Evolutionary conservation across 2,888 invertebrate genomes (phyloP), one percentile per base, ranked within the genome.

Genomic region (Eupithecia centaureata): DNA sequence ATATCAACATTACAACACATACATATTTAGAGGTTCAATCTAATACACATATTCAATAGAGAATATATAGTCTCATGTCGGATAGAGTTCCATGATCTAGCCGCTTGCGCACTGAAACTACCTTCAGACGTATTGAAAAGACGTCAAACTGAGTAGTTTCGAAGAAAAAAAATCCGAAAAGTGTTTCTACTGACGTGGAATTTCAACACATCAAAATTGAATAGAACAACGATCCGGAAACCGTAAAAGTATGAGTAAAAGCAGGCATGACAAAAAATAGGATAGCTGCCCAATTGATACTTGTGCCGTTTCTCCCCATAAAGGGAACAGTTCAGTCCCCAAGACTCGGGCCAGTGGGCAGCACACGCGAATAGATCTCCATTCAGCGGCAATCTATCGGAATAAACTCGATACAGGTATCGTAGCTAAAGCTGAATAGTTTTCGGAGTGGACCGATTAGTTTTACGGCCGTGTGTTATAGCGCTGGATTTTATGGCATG

Each of bases 311-410:
- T 66, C 61, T 63, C 27, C 28, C 63, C 66, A 70, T 67, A 66
- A 66, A 62, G 18, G 18, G 58, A 38, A 62, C 42, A 54, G 64
- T 62, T 67, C 61, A 54, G 42, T 35, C 56, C 32, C 65, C 70
- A 47, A 52, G 70, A 67, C 66, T 65, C 72, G 75, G 70, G 71
- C 68, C 70, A 72, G 67, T 70, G 78, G 70, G 75, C 62, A 72
- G 68, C 57, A 68, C 74, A 75, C 74, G 73, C 73, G 76, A 73
- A 73, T 73, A 67, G 63, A 73, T 76, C 76, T 76, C 73, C 77
- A 78, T 78, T 82, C 77, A 71, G 69, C 61, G 74, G 71, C 73
- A 80, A 80, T 81, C 77, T 76, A 74, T 74, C 66, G 76, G 76
- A 76, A 76, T 74, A 76, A 76, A 76, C 72, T 70, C 66, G 70